These are phyloP conservation scores for Sardinella longiceps DNA, from an alignment of 2,797 vertebrate species.

Conservation along the genomic window DNA sequence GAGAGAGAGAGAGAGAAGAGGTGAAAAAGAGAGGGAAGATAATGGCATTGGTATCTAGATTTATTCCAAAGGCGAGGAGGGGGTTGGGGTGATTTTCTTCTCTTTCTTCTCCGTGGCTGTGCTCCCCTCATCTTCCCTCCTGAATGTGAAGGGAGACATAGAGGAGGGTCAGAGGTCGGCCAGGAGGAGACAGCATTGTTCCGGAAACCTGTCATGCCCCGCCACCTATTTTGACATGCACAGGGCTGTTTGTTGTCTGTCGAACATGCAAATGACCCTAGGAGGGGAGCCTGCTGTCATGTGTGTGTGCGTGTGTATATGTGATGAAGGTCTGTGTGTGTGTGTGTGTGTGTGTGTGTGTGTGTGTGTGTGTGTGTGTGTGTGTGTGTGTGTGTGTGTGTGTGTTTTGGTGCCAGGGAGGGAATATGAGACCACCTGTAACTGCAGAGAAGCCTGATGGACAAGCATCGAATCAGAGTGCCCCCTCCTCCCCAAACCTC, in stretches of 20 bases:
- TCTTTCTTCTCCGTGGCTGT: conserved; percentile 70
- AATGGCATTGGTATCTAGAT: conserved; percentile 94
- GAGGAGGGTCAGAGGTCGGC: conserved; percentile 89
- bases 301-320: neutral
- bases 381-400: conserved; percentile 2
- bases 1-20: conserved; percentile 57
- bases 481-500: conserved; percentile 89
- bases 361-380: neutral
- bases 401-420: conserved; percentile 68
- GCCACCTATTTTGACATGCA: conserved; percentile 99
- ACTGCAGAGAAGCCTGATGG: conserved; percentile 98
- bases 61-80: conserved; percentile 82
- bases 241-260: conserved; percentile 99
- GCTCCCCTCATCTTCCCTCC: conserved; percentile 65
- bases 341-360: conserved; percentile 11
- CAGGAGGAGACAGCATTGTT: conserved; percentile 99
- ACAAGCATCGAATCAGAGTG: conserved; percentile 90
- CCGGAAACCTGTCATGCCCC: conserved; percentile 98
- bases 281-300: conserved; percentile 94
- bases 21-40: conserved; percentile 70
- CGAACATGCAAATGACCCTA: conserved; percentile 96
- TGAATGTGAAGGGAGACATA: conserved; percentile 98
- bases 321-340: neutral
- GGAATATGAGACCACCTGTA: conserved; percentile 99
- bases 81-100: conserved; percentile 79